phyloP scores from a whole-genome alignment of 2,113 vertebrate species.

The Murina feae region DNA sequence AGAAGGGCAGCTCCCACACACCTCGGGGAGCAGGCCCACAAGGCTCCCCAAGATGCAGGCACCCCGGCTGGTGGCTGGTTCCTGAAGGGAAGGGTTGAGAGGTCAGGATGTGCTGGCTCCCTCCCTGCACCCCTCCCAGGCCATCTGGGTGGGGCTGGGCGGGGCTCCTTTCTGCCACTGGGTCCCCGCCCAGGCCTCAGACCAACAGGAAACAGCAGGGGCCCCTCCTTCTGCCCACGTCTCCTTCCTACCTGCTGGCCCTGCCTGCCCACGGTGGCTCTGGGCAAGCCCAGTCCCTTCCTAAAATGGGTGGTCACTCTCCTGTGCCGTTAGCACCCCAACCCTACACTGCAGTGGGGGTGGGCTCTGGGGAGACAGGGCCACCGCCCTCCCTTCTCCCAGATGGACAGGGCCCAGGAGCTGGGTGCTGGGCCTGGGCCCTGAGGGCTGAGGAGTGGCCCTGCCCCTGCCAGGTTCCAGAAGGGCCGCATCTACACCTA shows the following conservation, averaged over 20 bases:
- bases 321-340: neutral
- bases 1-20: neutral
- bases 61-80: accelerated
- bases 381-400: accelerated
- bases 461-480: constrained; percentile 84
- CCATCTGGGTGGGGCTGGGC: constrained; percentile 49
- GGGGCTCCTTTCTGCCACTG: neutral
- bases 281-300: neutral
- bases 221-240: neutral
- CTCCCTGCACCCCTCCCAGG: neutral
- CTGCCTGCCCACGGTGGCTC: neutral
- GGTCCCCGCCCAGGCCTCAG: constrained; percentile 8
- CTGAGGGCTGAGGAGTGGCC: neutral
- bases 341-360: neutral
- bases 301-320: neutral
- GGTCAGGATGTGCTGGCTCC: neutral
- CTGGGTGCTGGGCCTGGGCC: neutral
- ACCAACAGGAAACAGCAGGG: constrained; percentile 4
- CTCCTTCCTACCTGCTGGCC: neutral
- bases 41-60: neutral
- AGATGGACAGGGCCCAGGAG: neutral
- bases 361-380: neutral
- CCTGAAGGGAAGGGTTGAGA: neutral
- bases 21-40: accelerated
- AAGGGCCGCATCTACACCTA: constrained; percentile 92